phyloP scores from a whole-genome alignment of 2,797 vertebrate species.

The Amazona ochrocephala region DNA sequence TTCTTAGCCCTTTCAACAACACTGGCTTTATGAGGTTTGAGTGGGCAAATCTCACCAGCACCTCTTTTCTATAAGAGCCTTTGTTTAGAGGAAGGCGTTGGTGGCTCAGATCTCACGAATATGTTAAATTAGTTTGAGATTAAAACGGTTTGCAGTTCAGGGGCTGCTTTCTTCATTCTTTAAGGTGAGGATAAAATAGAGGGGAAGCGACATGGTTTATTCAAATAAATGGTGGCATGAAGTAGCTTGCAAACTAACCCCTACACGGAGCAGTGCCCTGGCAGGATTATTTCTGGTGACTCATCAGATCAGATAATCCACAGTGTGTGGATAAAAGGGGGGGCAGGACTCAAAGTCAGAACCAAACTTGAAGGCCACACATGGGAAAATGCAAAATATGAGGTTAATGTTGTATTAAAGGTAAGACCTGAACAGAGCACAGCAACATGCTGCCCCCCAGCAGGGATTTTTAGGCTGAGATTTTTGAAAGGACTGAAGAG shows the following conservation, averaged over 20 bases:
- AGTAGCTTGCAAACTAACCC: neutral
- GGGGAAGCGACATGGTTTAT: neutral
- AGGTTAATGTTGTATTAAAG: constrained; percentile 10
- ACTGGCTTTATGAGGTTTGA: constrained; percentile 35
- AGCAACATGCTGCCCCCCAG: neutral
- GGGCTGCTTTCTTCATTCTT: neutral
- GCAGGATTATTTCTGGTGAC: constrained; percentile 36
- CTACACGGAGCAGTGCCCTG: rapidly evolving
- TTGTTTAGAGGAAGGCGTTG: constrained; percentile 19
- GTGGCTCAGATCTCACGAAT: neutral
- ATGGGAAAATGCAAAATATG: neutral
- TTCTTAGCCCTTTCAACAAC: constrained; percentile 6
- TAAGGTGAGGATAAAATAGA: neutral
- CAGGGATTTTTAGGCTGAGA: constrained; percentile 40
- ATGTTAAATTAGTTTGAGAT: neutral
- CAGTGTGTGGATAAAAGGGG: neutral
- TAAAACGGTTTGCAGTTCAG: neutral
- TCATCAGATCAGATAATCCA: constrained; percentile 35
- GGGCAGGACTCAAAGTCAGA: neutral
- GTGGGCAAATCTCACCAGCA: neutral
- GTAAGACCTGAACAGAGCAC: neutral
- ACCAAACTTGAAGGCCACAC: neutral
- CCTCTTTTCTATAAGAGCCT: neutral
- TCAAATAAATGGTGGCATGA: neutral
- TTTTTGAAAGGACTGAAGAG: constrained; percentile 5